These are phyloP conservation scores for Lagocephalus sceleratus DNA, from an alignment of 2,797 vertebrate species.

Conservation along the genomic window DNA sequence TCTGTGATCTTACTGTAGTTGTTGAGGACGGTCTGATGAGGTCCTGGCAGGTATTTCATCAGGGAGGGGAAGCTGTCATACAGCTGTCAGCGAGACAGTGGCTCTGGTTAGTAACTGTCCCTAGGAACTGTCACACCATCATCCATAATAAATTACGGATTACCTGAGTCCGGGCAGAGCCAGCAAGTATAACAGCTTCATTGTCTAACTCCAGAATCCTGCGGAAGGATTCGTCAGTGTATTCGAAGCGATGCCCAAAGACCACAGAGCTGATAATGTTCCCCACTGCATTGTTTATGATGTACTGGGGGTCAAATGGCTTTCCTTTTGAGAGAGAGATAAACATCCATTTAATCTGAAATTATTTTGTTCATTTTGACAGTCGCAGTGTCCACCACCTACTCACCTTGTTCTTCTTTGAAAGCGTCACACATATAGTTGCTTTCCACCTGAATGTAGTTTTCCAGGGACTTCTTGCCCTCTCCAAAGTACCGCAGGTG, in stretches of 20 bases:
- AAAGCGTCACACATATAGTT: conserved; percentile 70
- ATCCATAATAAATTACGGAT: not conserved
- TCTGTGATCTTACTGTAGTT: conserved; percentile 68
- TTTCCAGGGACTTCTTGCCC: conserved; percentile 63
- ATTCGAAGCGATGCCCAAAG: conserved; percentile 83
- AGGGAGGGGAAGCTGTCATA: conserved; percentile 79
- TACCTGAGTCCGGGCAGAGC: conserved; percentile 72
- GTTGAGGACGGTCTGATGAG: conserved; percentile 70
- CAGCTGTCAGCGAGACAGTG: conserved; percentile 56
- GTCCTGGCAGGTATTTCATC: conserved; percentile 75
- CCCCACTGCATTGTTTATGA: conserved; percentile 64
- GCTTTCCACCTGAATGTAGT: conserved; percentile 61
- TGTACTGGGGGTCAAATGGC: conserved; percentile 79
- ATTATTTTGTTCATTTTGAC: too few species aligned
- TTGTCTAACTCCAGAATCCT: conserved; percentile 70
- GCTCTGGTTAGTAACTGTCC: conserved; percentile 26
- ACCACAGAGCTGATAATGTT: conserved; percentile 81
- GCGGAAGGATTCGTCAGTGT: conserved; percentile 75
- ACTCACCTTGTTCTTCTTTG: conserved; percentile 68
- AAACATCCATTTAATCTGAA: too few species aligned
- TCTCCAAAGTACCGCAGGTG: conserved; percentile 71
- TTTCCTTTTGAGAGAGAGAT: conserved; percentile 45
- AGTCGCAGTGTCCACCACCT: not conserved
- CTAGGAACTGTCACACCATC: not conserved
- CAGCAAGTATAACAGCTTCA: conserved; percentile 70